Base-by-base conservation (phyloP, 23 tunicate genomes). In the Clavelina lepadiformis region DNA sequence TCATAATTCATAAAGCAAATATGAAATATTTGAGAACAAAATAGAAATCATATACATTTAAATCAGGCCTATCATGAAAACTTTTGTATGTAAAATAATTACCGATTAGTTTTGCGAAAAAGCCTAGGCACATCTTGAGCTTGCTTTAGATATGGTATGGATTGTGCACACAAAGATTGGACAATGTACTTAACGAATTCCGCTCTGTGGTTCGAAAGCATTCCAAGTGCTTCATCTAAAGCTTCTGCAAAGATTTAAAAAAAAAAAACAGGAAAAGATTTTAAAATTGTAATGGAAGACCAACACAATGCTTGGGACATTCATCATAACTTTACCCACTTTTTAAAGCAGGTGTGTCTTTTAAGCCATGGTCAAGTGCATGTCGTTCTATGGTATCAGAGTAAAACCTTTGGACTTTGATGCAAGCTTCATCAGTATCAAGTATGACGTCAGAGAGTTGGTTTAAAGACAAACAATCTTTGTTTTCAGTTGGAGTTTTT, bases 51-150 rank as follows among this genome's bases (percentile, higher is more conserved):
- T n/a, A n/a, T n/a, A n/a, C n/a, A n/a, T n/a, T n/a, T n/a, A n/a
- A n/a, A n/a, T n/a, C n/a, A n/a, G n/a, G n/a, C n/a, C n/a, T n/a
- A n/a, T n/a, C n/a, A n/a, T n/a, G n/a, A n/a, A n/a, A n/a, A n/a
- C n/a, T n/a, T n/a, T n/a, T n/a, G n/a, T n/a, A n/a, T n/a, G n/a
- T n/a, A n/a, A n/a, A n/a, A 44, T 11, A 44, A 44, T 11, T 13
- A 73, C 74, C 97, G 35, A 64, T 89, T 89, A 3, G 97, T 89
- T 49, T 85, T 74, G n/a, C 97, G 47, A 38, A 56, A 89, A 15
- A 89, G 57, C 52, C 97, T 69, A 11, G 97, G 97, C 2, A 89
- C 97, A 62, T 89, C 97, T 58, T 89, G 88, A 29, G 97, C 82
- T 47, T 89, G 83, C 30, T 75, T 75, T 22, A 89, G 38, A 65